Conservation (phyloP, 2,888 invertebrate species). For the Entomobrya multifasciata region DNA sequence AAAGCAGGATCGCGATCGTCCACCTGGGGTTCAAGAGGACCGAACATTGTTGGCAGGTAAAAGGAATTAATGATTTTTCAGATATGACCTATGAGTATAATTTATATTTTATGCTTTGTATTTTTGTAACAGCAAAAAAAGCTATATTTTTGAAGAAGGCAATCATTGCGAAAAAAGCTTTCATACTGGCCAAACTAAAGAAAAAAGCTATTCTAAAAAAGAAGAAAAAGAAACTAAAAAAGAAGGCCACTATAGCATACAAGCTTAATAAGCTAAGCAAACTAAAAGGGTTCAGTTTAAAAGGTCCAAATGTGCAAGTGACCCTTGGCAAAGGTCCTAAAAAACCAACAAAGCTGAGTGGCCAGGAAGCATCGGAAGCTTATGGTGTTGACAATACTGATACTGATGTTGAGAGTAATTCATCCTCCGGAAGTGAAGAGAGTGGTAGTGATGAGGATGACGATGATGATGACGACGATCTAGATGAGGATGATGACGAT, state of each 20-base stretch:
- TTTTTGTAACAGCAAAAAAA: constrained; percentile 43
- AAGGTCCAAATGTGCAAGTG: constrained; percentile 42
- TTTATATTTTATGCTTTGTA: not conserved
- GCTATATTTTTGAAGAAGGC: constrained; percentile 49
- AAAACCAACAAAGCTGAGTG: not conserved
- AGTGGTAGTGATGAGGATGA: constrained; percentile 28
- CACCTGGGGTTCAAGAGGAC: not conserved
- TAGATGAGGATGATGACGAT: constrained; percentile 19
- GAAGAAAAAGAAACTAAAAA: constrained; percentile 42
- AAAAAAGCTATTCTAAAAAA: constrained; percentile 50
- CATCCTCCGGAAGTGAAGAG: not conserved
- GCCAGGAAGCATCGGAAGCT: constrained; percentile 27
- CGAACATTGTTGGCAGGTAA: constrained; percentile 45
- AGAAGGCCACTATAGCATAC: constrained; percentile 43
- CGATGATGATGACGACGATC: constrained; percentile 37
- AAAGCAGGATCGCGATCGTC: not conserved
- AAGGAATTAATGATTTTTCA: not conserved
- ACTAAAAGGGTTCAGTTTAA: constrained; percentile 42
- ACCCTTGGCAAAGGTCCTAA: no score
- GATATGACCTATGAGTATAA: not conserved
- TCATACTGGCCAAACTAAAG: constrained; percentile 48
- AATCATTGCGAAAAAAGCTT: constrained; percentile 54
- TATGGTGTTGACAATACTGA: not conserved
- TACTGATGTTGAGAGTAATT: not conserved
- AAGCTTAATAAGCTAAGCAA: constrained; percentile 24